phyloP scores from a whole-genome alignment of 2,797 vertebrate genomes.

The Taenioides sp. region DNA sequence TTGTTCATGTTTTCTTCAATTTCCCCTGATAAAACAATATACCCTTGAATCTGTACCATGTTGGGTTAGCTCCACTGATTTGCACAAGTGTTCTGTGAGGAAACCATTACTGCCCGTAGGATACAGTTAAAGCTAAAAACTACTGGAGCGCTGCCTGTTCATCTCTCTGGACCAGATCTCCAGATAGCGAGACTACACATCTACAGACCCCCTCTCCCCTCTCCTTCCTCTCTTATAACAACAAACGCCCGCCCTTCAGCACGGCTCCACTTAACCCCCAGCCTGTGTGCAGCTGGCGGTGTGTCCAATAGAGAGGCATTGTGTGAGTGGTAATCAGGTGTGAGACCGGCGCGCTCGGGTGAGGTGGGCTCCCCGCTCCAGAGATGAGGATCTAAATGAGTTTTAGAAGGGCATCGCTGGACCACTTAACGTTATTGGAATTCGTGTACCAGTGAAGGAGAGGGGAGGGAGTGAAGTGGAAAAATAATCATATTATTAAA shows the following conservation, averaged over 20 bases:
- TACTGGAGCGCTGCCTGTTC: slow-evolving; percentile 14
- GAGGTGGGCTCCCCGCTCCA: background rate
- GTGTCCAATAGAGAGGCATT: slow-evolving; percentile 12
- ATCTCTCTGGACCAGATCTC: slow-evolving; percentile 17
- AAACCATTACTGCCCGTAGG: slow-evolving; percentile 6
- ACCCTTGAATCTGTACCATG: background rate
- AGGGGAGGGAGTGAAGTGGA: background rate
- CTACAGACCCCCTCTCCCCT: slow-evolving; percentile 1
- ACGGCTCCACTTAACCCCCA: slow-evolving; percentile 35
- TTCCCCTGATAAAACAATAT: background rate
- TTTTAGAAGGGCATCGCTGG: background rate
- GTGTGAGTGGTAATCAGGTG: slow-evolving; percentile 10
- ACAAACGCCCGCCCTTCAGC: slow-evolving; percentile 38
- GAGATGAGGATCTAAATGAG: slow-evolving; percentile 12
- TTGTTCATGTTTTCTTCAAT: too few species aligned
- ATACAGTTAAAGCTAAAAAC: slow-evolving; percentile 4
- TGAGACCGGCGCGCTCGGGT: slow-evolving; percentile 12
- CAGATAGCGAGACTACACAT: slow-evolving; percentile 18
- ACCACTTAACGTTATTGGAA: background rate
- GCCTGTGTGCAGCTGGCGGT: slow-evolving; percentile 14
- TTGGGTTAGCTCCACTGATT: background rate
- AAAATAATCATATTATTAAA: background rate
- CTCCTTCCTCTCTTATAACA: slow-evolving; percentile 7
- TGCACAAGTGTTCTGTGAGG: background rate
- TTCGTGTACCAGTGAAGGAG: background rate